Evolutionary conservation across 2,797 vertebrate genomes (phyloP), one percentile per base, ranked within the genome.

Genomic region (Crenuchus spilurus): DNA sequence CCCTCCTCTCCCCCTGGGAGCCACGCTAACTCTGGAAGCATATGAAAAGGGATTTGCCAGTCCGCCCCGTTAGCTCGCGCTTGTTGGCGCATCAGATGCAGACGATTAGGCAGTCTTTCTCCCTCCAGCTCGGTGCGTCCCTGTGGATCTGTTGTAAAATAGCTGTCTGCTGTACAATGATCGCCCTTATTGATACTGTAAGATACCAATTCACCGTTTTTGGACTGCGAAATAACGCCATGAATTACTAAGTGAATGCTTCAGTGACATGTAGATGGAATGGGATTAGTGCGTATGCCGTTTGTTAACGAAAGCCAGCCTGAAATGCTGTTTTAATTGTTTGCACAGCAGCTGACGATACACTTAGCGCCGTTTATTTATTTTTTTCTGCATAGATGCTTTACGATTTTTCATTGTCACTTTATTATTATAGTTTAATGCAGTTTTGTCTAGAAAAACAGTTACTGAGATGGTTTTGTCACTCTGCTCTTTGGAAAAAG

Each of bases 101-200:
- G 62, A 70, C 63, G 44, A 71, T 68, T 52, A 39, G 33, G 66
- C 60, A 74, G 70, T 62, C 24, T 33, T 26, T 39, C 44, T 76
- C 65, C 49, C 62, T 72, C 70, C 58, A 66, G 54, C 48, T 64
- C 52, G 55, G 71, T 52, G 49, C 46, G 67, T 65, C 65, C 64
- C 80, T 62, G 80, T 87, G 84, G 88, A 84, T 86, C 72, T 84
- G 82, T 83, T 91, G 85, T 90, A 86, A 80, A 73, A 87, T 89
- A 89, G 44, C 66, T 64, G 80, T 76, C 84, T 74, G 86, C 77
- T 89, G 85, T 88, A 90, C 88, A 91, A 87, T 84, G 87, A 84
- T 69, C 66, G 86, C 37, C 81, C 82, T 90, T 86, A 86, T 31
- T 80, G 79, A 90, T 92, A 92, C 92, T 92, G 89, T 92, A 88